Base-by-base conservation (phyloP, 2,113 vertebrate species). In the Eretmodus cyanostictus region DNA sequence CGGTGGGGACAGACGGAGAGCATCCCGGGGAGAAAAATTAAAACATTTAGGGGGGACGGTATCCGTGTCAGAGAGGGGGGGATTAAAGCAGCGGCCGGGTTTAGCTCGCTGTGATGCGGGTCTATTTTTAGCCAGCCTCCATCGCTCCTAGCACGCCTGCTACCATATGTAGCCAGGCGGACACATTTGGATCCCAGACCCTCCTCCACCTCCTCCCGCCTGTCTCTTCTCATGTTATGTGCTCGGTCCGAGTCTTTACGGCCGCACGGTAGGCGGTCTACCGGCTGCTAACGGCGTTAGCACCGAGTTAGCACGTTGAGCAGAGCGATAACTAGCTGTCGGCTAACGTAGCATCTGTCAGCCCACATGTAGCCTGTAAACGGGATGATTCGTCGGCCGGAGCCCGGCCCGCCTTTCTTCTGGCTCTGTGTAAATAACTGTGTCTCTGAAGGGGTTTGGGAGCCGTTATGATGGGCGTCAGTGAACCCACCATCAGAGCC, bases 51-150 rank as follows among this genome's bases (percentile, higher is more conserved):
- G 19, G 19, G 22, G 9, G 2, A 3, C 13, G 4, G 1, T 76
- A 76, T 4, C 4, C 47, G 3, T 38, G 42, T 53, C 36, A 40
- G 2, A 8, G 3, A 8, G 68, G 51, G 40, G 81, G 36, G 81
- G 83, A 71, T 86, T 86, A 24, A 71, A 87, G 40, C 79, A 95
- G 68, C 93, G 88, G 87, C 81, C 79, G 73, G 79, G 82, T 79
- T 94, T 91, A 93, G 89, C 22, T 88, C 4, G 85, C 80, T 66
- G 40, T 92, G 91, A 90, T 91, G 88, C 84, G 34, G 55, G 13
- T 92, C 97, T 99, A 98, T 98, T 98, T 98, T 98, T 98, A 98
- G 97, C 94, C 27, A 7, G 55, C 59, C 89, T 92, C 88, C 96
- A 96, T 83, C 34, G 93, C 92, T 94, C 95, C 92, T 84, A 96